A percentile compares a stretch with the other conserved stretches of the same genome.
phyloP scores from a whole-genome alignment of 2,113 vertebrate genomes.

The Ictidomys tridecemlineatus region DNA sequence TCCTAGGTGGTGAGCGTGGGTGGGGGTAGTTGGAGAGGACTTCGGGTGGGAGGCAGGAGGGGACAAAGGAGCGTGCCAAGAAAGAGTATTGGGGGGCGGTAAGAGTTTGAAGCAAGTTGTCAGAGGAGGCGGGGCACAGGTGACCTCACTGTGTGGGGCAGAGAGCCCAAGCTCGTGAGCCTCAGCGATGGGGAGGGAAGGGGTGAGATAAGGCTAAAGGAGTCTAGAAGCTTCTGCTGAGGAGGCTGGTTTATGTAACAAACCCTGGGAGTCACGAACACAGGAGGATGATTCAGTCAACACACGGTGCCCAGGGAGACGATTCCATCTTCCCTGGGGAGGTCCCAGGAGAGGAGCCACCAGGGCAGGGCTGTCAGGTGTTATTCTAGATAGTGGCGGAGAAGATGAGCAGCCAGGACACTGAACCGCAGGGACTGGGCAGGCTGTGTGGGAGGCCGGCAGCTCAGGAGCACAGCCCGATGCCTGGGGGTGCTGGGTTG shows the following conservation, averaged over 20 bases:
- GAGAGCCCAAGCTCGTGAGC: background rate
- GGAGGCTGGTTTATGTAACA: conserved; percentile 47
- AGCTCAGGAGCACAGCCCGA: background rate
- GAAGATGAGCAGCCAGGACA: background rate
- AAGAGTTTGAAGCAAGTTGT: background rate
- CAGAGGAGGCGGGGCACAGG: background rate
- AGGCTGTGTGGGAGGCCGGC: background rate
- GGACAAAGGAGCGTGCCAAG: background rate
- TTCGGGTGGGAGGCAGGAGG: rapidly evolving
- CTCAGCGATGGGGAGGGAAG: background rate
- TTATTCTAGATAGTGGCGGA: background rate
- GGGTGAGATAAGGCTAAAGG: background rate
- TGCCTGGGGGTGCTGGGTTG: no score
- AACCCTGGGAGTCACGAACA: conserved; percentile 18
- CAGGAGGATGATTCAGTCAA: conserved; percentile 51
- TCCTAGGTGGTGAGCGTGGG: background rate
- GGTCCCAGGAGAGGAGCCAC: background rate
- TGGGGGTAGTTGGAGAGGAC: background rate
- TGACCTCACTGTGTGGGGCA: background rate
- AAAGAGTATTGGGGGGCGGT: background rate
- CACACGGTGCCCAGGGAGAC: background rate
- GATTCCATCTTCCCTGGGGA: background rate
- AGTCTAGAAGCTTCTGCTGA: background rate
- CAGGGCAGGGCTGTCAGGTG: background rate
- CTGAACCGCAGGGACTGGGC: background rate